Percentiles rank a stretch among this genome's conserved stretches.
Conservation (phyloP, 2,113 vertebrate species). For the Anolis sagrei region DNA sequence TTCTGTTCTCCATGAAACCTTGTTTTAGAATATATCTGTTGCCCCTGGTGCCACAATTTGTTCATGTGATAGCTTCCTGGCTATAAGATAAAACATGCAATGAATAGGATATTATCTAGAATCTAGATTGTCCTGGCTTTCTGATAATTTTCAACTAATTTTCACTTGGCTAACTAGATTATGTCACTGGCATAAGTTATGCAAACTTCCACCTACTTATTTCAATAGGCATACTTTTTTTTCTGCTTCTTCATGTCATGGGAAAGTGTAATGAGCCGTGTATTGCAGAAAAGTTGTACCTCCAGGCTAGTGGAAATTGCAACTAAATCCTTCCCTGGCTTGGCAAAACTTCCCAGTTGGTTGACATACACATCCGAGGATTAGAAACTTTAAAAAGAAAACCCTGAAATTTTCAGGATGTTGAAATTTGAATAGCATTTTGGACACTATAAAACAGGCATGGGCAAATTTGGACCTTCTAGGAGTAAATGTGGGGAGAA, state of each 20-base stretch:
- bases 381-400: not conserved
- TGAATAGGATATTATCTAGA: not conserved
- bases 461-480: no score
- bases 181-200: not conserved
- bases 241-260: not conserved
- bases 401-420: not conserved
- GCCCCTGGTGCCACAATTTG: no score
- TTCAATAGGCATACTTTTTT: not conserved
- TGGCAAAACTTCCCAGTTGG: not conserved
- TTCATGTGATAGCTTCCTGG: no score
- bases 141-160: not conserved
- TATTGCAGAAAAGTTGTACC: not conserved
- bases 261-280: not conserved
- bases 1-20: not conserved
- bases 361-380: not conserved
- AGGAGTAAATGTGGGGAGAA: no score
- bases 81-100: not conserved
- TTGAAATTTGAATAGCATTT: not conserved
- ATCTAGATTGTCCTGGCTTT: not conserved
- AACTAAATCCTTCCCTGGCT: not conserved
- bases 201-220: not conserved
- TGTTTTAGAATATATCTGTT: no score
- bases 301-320: not conserved
- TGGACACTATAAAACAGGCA: not conserved
- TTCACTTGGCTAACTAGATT: not conserved